Evolutionary conservation across 2,888 invertebrate species (phyloP), one percentile per base, ranked within the genome.

Genomic region (Rambutsinella grinnellia): DNA sequence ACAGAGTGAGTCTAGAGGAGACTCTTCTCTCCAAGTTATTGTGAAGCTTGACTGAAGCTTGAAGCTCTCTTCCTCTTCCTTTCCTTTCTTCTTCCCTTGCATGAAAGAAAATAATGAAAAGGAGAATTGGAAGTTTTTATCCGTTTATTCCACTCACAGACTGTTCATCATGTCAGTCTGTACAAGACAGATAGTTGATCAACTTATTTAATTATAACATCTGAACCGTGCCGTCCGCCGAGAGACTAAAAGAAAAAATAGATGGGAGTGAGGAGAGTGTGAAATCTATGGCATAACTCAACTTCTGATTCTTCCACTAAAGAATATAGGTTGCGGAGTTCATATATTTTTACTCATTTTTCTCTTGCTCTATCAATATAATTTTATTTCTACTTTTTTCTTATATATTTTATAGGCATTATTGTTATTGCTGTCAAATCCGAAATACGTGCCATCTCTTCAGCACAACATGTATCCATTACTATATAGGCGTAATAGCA

Each of bases 151-250:
- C 70, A 49, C 70, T 70, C 76, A 56, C 49, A 70, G 61, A 69
- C 63, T 76, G 65, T 70, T 69, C 76, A 69, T 76, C 76, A 76
- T 65, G 76, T 66, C 76, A 65, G 76, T 65, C 70, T 65, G 69
- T 69, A 56, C 70, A 76, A 76, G 70, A 76, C 76, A 76, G 70
- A 76, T 70, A 65, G 76, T 66, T 76, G 76, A 76, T 76, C 69
- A 76, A 76, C 70, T 76, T 76, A 76, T 76, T 76, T 76, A 76
- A 76, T 76, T 76, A 76, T 66, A 76, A 70, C 76, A 76, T 70
- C 76, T 65, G 61, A 76, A 75, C 68, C 58, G 27, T 68, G 66
- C 53, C 61, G 47, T 61, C 36, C 47, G 54, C 47, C 62, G n/a
- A n/a, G n/a, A n/a, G n/a, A n/a, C n/a, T n/a, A n/a, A n/a, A n/a